These are phyloP conservation scores for Selene dorsalis DNA, from an alignment of 2,797 vertebrate species.

Conservation along the genomic window DNA sequence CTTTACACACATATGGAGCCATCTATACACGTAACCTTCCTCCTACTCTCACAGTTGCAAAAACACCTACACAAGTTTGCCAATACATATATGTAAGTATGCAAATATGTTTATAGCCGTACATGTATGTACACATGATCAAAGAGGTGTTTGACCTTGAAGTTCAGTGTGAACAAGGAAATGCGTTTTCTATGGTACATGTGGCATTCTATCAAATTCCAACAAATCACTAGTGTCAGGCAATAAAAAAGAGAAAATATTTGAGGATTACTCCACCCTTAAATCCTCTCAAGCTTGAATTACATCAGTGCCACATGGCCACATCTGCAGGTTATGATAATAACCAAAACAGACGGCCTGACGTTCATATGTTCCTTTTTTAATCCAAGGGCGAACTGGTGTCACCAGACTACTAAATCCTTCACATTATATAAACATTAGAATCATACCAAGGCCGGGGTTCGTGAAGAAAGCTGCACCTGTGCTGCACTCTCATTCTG, in stretches of 20 bases:
- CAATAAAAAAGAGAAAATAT: constrained; percentile 43
- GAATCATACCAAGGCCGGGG: background rate
- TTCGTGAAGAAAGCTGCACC: constrained; percentile 12
- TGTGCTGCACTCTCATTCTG: constrained; percentile 33
- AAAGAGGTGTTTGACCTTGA: constrained; percentile 59
- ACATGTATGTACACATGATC: background rate
- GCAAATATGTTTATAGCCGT: background rate
- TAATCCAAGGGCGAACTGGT: constrained; percentile 33
- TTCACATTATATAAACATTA: constrained; percentile 55
- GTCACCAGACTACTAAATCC: constrained; percentile 13
- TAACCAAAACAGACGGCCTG: constrained; percentile 30
- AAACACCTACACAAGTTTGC: constrained; percentile 11
- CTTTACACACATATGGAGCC: background rate
- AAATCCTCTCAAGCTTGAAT: constrained; percentile 49
- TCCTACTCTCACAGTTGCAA: constrained; percentile 2
- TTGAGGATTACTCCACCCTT: constrained; percentile 33
- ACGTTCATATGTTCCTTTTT: constrained; percentile 22
- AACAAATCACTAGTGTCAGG: constrained; percentile 56
- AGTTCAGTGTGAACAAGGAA: background rate
- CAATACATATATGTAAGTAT: background rate
- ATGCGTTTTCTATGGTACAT: constrained; percentile 3
- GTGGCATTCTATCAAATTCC: constrained; percentile 18
- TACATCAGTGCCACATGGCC: constrained; percentile 12
- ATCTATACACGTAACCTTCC: background rate
- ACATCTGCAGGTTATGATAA: constrained; percentile 42